A percentile compares a stretch with the other conserved stretches of the same genome.
phyloP scores from a whole-genome alignment of 2,888 invertebrate genomes.

The Troglohyphantes excavatus region DNA sequence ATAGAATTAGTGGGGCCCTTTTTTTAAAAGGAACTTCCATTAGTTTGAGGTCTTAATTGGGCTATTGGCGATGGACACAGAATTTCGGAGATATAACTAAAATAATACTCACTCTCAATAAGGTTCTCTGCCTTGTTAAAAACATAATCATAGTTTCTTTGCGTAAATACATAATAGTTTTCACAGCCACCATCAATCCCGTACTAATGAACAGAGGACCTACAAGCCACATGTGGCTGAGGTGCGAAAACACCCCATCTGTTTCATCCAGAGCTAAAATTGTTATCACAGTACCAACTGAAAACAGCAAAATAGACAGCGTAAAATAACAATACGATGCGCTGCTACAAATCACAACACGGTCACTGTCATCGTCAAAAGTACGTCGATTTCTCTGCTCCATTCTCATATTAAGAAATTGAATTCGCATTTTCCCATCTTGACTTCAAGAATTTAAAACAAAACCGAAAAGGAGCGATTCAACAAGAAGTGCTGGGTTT shows the following conservation, averaged over 20 bases:
- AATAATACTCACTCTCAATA: conserved; percentile 79
- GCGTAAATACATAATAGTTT: conserved; percentile 80
- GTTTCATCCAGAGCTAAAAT: conserved; percentile 79
- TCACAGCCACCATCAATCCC: conserved; percentile 80
- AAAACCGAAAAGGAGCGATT: not conserved
- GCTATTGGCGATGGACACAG: no score
- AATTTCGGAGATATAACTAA: no score
- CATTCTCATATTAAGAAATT: conserved; percentile 52
- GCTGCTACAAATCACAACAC: conserved; percentile 79
- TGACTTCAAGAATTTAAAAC: not conserved
- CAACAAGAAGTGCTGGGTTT: not conserved
- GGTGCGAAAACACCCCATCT: conserved; percentile 75
- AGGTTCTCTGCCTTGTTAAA: conserved; percentile 79
- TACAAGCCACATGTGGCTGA: conserved; percentile 80
- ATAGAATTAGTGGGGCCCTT: no score
- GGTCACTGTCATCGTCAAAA: conserved; percentile 61
- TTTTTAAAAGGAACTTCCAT: no score
- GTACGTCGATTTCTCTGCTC: conserved; percentile 64
- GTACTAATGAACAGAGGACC: conserved; percentile 80
- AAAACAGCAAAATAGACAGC: conserved; percentile 79
- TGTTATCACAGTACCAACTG: conserved; percentile 80
- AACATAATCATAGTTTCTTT: conserved; percentile 80
- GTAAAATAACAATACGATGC: conserved; percentile 80
- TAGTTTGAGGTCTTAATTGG: no score
- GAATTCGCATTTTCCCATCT: conserved; percentile 13